These are phyloP conservation scores for Drosophila nannoptera DNA, from an alignment of 1,140 invertebrate species.

Conservation along the genomic window DNA sequence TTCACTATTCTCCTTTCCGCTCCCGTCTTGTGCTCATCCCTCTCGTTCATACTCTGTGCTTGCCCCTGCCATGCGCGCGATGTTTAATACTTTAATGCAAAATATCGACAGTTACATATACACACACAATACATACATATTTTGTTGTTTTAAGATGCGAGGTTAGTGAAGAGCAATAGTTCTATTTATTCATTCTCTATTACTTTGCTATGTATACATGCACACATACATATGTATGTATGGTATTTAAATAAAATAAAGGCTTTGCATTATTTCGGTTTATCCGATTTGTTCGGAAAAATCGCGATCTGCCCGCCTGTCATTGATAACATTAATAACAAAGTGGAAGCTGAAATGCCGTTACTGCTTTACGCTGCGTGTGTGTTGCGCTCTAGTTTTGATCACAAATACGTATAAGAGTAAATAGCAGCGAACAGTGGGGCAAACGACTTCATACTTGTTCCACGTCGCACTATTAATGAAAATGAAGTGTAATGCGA, in stretches of 20 bases:
- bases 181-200: no score
- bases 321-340: slow-evolving; percentile 14
- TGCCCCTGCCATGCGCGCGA: not conserved
- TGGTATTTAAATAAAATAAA: not conserved
- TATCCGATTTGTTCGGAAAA: not conserved
- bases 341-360: slow-evolving; percentile 37
- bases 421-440: slow-evolving; percentile 19
- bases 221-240: not conserved
- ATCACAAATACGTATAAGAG: slow-evolving; percentile 11
- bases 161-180: no score
- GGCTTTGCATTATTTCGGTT: not conserved
- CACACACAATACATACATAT: not conserved
- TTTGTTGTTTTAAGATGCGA: slow-evolving; percentile 30
- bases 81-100: slow-evolving; percentile 30
- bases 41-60: not conserved
- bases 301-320: not conserved
- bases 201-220: no score
- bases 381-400: slow-evolving; percentile 55
- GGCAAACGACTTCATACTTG: slow-evolving; percentile 32
- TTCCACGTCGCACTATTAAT: slow-evolving; percentile 60
- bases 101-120: slow-evolving; percentile 40
- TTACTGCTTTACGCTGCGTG: slow-evolving; percentile 55
- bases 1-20: slow-evolving; percentile 22
- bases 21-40: not conserved
- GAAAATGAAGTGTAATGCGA: slow-evolving; percentile 66